Evolutionary conservation across 1,140 invertebrate genomes (phyloP).

Genomic region (Drosophila guanche): DNA sequence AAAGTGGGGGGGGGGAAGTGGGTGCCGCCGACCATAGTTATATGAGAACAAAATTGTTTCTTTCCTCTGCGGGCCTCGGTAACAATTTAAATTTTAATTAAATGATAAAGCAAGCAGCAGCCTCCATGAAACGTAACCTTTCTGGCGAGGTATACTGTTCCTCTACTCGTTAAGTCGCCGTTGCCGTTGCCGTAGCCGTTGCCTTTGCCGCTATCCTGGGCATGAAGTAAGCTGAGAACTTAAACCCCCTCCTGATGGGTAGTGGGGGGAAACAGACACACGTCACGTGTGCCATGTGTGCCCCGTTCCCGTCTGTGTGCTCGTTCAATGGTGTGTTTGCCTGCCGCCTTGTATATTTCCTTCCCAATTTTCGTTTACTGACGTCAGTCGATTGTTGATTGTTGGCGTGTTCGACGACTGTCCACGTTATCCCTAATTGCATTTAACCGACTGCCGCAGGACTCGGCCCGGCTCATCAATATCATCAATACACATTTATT

Average conservation of each 20-base stretch:
- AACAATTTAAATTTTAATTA: conserved; percentile 67
- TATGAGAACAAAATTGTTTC: conserved; percentile 22
- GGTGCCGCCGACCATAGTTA: conserved; percentile 2
- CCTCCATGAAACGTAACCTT: conserved; percentile 44
- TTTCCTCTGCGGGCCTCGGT: conserved; percentile 11
- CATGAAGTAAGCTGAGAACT: conserved; percentile 49
- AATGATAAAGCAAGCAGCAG: conserved; percentile 65
- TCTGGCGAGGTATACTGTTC: conserved; percentile 15
- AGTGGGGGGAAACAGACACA: conserved; percentile 6
- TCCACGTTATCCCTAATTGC: conserved; percentile 51
- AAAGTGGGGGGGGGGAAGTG: neutral
- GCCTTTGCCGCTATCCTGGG: conserved; percentile 6
- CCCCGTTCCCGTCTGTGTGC: conserved; percentile 6
- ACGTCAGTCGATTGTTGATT: conserved; percentile 82
- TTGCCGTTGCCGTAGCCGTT: no score
- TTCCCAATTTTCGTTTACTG: conserved; percentile 48
- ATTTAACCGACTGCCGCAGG: conserved; percentile 7
- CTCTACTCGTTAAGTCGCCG: conserved; percentile 17
- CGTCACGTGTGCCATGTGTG: conserved; percentile 61
- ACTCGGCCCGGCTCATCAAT: conserved; percentile 54
- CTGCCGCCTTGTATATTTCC: conserved; percentile 26
- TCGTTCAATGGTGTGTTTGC: conserved; percentile 4
- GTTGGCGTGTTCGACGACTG: conserved; percentile 15
- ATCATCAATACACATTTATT: conserved; percentile 59
- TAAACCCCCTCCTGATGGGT: conserved; percentile 25